Evolutionary conservation across 2,888 invertebrate genomes (phyloP), one percentile per base, ranked within the genome.

Genomic region (Drosophila quinaria): DNA sequence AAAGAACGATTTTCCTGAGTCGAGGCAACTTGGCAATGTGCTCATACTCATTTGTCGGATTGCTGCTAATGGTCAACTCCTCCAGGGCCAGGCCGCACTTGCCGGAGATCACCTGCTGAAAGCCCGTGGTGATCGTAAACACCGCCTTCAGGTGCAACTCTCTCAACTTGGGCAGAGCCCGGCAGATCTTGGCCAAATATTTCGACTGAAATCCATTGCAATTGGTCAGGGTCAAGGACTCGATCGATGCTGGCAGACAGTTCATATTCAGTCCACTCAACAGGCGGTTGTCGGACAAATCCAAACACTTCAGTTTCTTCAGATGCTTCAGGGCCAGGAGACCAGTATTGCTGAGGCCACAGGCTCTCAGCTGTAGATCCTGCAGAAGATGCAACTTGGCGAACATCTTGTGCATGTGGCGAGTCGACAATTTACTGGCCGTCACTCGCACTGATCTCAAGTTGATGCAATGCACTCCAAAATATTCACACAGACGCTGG

Each of bases 1-100:
- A 70, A 0, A 78, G 9, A 1, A 58, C 9, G 3, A 76, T 47
- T 11, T 75, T 76, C 37, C 41, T 79, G 2, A 76, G 39, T 0
- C 13, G 3, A 0, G 79, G 76, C 39, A 74, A 13, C 41, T 64
- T 74, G 54, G 76, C 79, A 0, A 78, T 4, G 4, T 74, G 10
- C n/a, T 76, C 79, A 37, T 78, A 78, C 1, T 58, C 44, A 2
- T 29, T 37, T 0, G 11, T 13, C 0, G 35, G 42, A 4, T 31
- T 4, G 15, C 35, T 49, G 54, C 54, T 70, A 0, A 79, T 22
- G 2, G 51, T 65, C 3, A 76, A 19, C 19, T 56, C 62, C 46
- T 70, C 65, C 1, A 76, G 29, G 0, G 44, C 11, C 1, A 10
- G 5, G 8, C 61, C 44, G 29, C 39, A 41, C 1, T 39, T 59